Evolutionary conservation across 2,113 vertebrate species (phyloP).

Genomic region (Mirounga angustirostris): DNA sequence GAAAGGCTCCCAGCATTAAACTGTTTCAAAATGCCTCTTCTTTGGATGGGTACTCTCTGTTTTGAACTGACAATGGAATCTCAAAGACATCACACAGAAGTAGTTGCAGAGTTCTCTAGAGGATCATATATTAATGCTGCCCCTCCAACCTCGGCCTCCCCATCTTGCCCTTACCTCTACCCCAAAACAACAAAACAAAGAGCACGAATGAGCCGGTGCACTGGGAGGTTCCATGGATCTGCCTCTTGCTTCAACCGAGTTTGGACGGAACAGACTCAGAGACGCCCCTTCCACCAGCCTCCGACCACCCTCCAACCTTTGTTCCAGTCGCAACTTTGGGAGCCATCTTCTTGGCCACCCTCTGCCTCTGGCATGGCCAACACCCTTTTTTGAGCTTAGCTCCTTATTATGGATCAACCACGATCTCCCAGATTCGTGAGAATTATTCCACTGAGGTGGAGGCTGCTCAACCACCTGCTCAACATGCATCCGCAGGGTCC

Average conservation of each 20-base stretch:
- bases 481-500: neutral
- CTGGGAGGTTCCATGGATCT: neutral
- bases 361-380: neutral
- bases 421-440: neutral
- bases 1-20: neutral
- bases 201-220: neutral
- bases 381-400: neutral
- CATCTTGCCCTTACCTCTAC: too few species aligned
- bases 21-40: conserved; percentile 14
- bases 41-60: neutral
- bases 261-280: neutral
- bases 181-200: conserved; percentile 45
- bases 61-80: conserved; percentile 47
- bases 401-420: neutral
- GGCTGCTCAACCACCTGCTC: neutral
- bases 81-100: neutral
- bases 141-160: neutral
- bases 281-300: neutral
- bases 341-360: neutral
- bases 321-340: neutral
- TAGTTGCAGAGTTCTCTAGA: neutral
- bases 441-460: neutral
- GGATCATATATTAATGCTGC: too few species aligned
- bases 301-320: neutral
- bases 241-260: neutral